phyloP scores from a whole-genome alignment of 2,797 vertebrate species.

The Halcyon badia region DNA sequence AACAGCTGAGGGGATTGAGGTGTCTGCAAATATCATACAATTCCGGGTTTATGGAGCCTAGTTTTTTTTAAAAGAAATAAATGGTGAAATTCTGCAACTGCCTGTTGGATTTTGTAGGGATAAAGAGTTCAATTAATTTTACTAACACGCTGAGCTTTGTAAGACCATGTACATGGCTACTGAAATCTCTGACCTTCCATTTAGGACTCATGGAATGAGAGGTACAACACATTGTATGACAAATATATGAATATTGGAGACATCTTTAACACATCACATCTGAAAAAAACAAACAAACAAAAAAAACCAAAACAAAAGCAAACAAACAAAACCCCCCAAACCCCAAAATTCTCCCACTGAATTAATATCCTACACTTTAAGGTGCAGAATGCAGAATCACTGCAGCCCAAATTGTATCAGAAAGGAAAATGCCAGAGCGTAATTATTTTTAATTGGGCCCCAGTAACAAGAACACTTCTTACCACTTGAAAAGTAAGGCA shows the following conservation, averaged over 20 bases:
- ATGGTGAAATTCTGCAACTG: background rate
- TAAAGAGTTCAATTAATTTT: background rate
- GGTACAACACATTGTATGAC: fast-evolving
- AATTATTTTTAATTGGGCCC: constrained; percentile 71
- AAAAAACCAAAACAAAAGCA: background rate
- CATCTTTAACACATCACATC: background rate
- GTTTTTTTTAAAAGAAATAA: background rate
- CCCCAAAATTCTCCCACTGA: background rate
- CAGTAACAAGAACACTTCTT: constrained; percentile 41
- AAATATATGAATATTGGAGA: background rate
- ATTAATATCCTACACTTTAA: background rate
- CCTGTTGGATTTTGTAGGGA: background rate
- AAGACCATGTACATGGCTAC: background rate
- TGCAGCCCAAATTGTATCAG: background rate
- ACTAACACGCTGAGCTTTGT: background rate
- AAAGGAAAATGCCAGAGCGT: constrained; percentile 19
- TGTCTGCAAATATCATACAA: background rate
- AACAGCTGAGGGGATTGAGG: background rate
- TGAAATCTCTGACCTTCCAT: background rate
- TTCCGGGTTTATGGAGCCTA: background rate
- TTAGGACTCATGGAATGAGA: background rate
- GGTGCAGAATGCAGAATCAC: background rate
- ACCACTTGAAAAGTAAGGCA: background rate
- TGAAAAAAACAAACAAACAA: background rate
- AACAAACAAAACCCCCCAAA: background rate